These are phyloP conservation scores for Charaxes varanes DNA, from an alignment of 1,140 invertebrate genomes.

Conservation along the genomic window DNA sequence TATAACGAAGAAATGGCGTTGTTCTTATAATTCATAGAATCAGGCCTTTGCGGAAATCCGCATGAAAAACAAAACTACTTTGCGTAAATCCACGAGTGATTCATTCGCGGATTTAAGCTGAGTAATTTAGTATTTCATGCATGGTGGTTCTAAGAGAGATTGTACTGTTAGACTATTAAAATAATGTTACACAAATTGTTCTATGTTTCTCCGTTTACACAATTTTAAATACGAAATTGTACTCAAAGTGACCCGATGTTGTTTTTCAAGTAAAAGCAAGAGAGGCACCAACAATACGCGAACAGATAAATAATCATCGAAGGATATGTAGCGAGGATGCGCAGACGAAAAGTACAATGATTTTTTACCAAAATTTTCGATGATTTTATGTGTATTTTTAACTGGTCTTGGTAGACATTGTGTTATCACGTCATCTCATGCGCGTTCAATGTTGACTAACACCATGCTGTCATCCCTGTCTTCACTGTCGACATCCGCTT, in stretches of 20 bases:
- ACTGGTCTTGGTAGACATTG: constrained; percentile 63
- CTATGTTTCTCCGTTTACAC: too few relatives aligned
- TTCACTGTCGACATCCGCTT: constrained; percentile 58
- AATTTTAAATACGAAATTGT: constrained; percentile 10
- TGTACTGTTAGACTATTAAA: too few relatives aligned
- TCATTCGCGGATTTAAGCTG: too few relatives aligned
- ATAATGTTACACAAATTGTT: too few relatives aligned
- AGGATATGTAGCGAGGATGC: constrained; percentile 43
- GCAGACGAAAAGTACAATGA: constrained; percentile 54
- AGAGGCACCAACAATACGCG: constrained; percentile 52
- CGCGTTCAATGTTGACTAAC: constrained; percentile 65
- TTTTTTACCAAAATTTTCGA: constrained; percentile 44
- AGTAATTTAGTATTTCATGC: too few relatives aligned
- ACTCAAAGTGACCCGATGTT: constrained; percentile 33
- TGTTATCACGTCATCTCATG: constrained; percentile 55
- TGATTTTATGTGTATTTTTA: constrained; percentile 53
- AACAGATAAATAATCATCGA: constrained; percentile 35
- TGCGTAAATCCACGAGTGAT: too few relatives aligned
- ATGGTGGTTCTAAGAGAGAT: too few relatives aligned
- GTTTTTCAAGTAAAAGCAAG: constrained; percentile 64
- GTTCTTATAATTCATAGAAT: too few relatives aligned
- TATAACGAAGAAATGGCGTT: too few relatives aligned
- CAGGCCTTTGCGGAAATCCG: too few relatives aligned
- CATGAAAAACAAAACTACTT: too few relatives aligned
- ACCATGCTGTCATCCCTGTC: constrained; percentile 42